Base-by-base conservation (phyloP, 2,797 vertebrate genomes). In the Mastacembelus armatus region DNA sequence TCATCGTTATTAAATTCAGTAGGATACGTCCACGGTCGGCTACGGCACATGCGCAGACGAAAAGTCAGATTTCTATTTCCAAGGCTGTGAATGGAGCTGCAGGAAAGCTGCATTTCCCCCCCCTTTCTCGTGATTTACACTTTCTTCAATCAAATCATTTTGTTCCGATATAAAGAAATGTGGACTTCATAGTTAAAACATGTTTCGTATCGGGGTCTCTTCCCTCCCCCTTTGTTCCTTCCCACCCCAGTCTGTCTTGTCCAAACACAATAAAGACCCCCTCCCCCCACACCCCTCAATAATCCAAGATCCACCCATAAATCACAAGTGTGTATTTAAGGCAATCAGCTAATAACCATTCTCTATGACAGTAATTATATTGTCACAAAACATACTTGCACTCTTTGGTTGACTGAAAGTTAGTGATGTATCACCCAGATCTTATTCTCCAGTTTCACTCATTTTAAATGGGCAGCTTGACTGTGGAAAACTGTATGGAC, bases 11-110 rank as follows among this genome's bases (percentile, higher is more conserved):
- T 84, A 66, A 64, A 85, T 85, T 86, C 80, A 82, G 76, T 45
- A 67, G 80, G 63, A 66, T 75, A 56, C 79, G 68, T 65, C 81
- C 86, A 78, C 71, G 82, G 81, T 57, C 65, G 83, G 75, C 81
- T 68, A 54, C 71, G 4, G 87, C 91, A 85, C 91, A 92, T 92
- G 91, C 91, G 91, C 90, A 91, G 18, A 87, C 1, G 52, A 60
- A 36, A 71, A 66, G 61, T 52, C 70, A 47, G 30, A 42, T 71
- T 73, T 65, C 12, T n/a, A 60, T 76, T 64, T 65, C 65, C 44
- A 36, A 39, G 60, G 51, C 68, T 78, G 60, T 77, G 77, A 75
- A 73, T 49, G 77, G 59, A 49, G 58, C 61, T 65, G 57, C 66
- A 52, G 43, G 45, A 47, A n/a, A 47, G 10, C 33, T 21, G 24